These are phyloP conservation scores for Neodiprion fabricii DNA, from an alignment of 1,140 invertebrate species.

Conservation along the genomic window DNA sequence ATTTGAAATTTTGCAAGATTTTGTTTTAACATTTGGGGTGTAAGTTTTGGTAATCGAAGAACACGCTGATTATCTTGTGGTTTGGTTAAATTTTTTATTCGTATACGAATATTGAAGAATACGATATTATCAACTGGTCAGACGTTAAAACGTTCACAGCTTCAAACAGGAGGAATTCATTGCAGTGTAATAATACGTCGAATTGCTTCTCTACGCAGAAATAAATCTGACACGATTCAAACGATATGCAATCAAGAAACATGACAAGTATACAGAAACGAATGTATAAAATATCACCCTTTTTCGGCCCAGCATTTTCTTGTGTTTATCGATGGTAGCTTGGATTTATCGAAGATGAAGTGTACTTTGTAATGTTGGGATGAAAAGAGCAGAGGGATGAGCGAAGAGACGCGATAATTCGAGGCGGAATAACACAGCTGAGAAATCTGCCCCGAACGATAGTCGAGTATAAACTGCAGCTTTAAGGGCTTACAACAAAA, in stretches of 20 bases:
- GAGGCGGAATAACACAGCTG: no score
- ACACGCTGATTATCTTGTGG: no score
- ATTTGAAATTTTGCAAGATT: background rate
- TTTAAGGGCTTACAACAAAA: no score
- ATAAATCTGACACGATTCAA: slow-evolving; percentile 1
- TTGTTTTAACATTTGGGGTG: no score
- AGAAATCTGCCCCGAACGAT: no score
- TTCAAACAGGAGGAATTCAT: slow-evolving; percentile 10
- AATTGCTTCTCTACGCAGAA: slow-evolving; percentile 15
- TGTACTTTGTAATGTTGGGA: background rate
- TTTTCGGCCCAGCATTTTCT: slow-evolving; percentile 44
- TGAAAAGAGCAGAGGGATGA: background rate
- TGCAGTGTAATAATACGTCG: background rate
- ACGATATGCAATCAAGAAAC: background rate
- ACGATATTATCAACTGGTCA: no score
- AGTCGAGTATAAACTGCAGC: no score
- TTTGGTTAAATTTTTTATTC: no score
- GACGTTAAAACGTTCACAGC: background rate
- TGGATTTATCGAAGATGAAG: slow-evolving; percentile 20
- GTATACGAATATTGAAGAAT: no score
- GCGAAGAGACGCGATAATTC: no score
- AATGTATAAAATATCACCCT: slow-evolving; percentile 37
- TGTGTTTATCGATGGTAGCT: background rate
- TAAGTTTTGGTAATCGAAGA: no score
- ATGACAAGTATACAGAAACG: slow-evolving; percentile 12